Base-by-base conservation (phyloP, 92 coral and sea anemone species). In the Parazoanthus atlanticus region DNA sequence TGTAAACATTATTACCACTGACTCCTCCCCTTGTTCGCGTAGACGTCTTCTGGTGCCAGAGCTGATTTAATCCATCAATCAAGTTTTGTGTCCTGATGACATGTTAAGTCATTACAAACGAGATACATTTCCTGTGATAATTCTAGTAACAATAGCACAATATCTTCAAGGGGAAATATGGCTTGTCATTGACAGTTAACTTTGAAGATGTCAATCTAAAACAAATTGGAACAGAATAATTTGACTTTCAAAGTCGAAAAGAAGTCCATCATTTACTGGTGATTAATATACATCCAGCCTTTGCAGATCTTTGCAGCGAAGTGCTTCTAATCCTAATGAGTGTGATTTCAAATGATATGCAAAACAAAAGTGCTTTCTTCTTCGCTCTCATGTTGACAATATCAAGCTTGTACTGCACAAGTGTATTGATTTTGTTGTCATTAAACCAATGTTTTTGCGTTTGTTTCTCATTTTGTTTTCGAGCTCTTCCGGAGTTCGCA, bases 81-180 rank as follows among this genome's bases (percentile, higher is more conserved):
- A 67, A 21, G 56, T 38, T 67, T 66, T 43, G 54, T 82, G 23
- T 12, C 29, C 13, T 70, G 19, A 8, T 83, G 76, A 83, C 86
- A 83, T 13, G 40, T 58, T 25, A 30, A 46, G 34, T 83, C 61
- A 72, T 67, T 26, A 43, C 72, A 83, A 83, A 83, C 76, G 86
- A 72, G 61, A 69, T 67, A 83, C 67, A 69, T 83, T 83, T 83
- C 86, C 86, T 71, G 86, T 66, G 61, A 69, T 69, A 83, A 66
- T 38, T 66, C 77, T n/a, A 2, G 40, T 36, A 83, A 66, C 77
- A 83, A 83, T 28, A 19, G 73, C 36, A 66, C 34, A 46, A 65
- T n/a, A 38, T 83, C 67, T 66, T 26, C 38, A 83, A n/a, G 28
- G 76, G 76, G 65, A 83, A 83, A 41, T 31, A 36, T 56, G 72